These are phyloP conservation scores for Pedetes capensis DNA, from an alignment of 2,113 vertebrate species.

Conservation along the genomic window DNA sequence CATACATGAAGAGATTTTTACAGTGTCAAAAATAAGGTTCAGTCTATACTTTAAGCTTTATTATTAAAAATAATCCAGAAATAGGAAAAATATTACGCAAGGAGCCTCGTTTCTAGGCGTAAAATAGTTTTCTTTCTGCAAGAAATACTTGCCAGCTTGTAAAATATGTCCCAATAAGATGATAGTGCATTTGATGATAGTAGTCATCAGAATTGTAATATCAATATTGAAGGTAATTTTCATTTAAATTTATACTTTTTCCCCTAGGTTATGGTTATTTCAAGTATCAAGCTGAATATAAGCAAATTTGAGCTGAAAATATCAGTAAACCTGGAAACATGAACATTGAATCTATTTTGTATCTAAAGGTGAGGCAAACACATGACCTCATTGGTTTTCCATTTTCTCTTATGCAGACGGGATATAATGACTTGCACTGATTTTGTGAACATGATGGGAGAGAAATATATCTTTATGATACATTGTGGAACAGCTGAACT, in stretches of 20 bases:
- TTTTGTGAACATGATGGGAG: constrained; percentile 4
- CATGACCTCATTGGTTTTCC: constrained; percentile 50
- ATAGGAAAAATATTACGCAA: neutral
- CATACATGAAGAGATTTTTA: constrained; percentile 5
- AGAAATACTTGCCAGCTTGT: constrained; percentile 27
- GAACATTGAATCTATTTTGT: constrained; percentile 33
- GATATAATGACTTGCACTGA: constrained; percentile 22
- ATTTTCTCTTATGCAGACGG: constrained; percentile 52
- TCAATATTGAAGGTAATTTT: constrained; percentile 48
- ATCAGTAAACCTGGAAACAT: constrained; percentile 3
- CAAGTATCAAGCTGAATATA: constrained; percentile 13
- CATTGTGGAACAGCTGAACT: constrained; percentile 38
- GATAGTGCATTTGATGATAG: neutral
- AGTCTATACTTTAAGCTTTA: neutral
- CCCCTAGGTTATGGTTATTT: neutral
- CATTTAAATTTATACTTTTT: constrained; percentile 50
- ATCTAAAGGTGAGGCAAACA: constrained; percentile 46
- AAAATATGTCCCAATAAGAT: constrained; percentile 21
- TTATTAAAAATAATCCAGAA: constrained; percentile 30
- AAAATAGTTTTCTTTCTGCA: constrained; percentile 28
- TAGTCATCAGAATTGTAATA: neutral
- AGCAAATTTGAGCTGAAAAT: constrained; percentile 46
- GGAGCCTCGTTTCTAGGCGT: neutral
- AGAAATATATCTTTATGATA: constrained; percentile 55
- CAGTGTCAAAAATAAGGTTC: neutral